A percentile compares a stretch with the other conserved stretches of the same genome.
These are phyloP conservation scores for Boulengeromyrus knoepffleri DNA, from an alignment of 2,113 vertebrate species.

Conservation along the genomic window DNA sequence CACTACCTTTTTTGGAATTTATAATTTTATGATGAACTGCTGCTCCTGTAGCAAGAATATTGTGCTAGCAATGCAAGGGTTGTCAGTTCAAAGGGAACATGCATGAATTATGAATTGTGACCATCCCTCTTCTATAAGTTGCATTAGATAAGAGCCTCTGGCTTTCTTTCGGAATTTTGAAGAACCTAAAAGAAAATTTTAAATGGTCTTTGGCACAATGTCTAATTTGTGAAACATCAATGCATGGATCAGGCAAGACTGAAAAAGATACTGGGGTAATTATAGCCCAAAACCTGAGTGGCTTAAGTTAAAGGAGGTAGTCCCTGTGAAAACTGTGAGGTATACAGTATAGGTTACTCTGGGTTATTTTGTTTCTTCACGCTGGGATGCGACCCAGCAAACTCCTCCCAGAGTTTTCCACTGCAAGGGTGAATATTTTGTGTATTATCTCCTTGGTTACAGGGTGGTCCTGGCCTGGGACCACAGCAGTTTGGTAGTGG, in stretches of 20 bases:
- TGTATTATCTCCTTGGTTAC: neutral
- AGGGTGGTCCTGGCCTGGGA: neutral
- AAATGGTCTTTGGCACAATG: conserved; percentile 4
- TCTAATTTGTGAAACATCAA: conserved; percentile 25
- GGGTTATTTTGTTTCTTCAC: conserved; percentile 22
- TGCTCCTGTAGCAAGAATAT: neutral
- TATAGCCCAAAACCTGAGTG: conserved; percentile 25
- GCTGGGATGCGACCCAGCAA: neutral
- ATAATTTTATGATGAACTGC: no score
- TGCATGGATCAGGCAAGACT: conserved; percentile 29
- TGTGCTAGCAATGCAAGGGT: neutral
- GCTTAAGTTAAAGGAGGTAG: conserved; percentile 44
- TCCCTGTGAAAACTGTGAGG: conserved; percentile 31
- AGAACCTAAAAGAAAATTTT: neutral
- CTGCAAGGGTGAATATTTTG: neutral
- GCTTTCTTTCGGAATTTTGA: neutral
- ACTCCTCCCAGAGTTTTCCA: neutral
- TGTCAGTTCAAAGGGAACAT: neutral
- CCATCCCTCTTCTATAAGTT: neutral
- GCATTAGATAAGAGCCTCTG: neutral
- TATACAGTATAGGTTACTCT: neutral
- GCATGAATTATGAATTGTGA: neutral
- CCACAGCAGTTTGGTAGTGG: neutral
- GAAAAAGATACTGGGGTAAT: neutral
- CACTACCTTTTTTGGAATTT: no score